These are phyloP conservation scores for Nymphalis c-album DNA, from an alignment of 2,888 invertebrate species.

Conservation along the genomic window DNA sequence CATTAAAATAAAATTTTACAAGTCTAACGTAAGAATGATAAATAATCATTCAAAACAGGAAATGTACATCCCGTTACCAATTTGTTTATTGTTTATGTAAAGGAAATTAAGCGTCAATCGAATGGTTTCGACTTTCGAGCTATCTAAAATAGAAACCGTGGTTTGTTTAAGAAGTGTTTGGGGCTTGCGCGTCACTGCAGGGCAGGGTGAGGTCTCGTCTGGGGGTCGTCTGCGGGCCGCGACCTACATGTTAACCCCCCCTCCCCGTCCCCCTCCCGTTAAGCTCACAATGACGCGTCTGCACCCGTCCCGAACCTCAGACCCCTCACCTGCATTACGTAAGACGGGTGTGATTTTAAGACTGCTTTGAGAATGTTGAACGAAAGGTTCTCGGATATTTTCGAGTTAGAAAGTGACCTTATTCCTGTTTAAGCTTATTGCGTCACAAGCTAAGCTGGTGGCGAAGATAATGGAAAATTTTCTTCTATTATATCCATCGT, in stretches of 20 bases:
- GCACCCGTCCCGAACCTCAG: constrained; percentile 41
- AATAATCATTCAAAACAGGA: background rate
- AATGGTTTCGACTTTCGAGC: background rate
- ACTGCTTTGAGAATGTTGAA: constrained; percentile 28
- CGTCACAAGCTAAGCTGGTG: background rate
- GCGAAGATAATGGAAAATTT: constrained; percentile 2
- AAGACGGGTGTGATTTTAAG: constrained; percentile 57
- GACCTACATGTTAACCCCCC: constrained; percentile 64
- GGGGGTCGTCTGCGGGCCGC: constrained; percentile 77
- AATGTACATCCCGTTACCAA: background rate
- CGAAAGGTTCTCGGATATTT: background rate
- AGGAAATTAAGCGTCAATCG: constrained; percentile 2
- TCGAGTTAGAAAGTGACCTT: constrained; percentile 7
- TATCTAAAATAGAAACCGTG: background rate
- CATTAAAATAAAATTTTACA: no score
- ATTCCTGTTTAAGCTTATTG: constrained; percentile 4
- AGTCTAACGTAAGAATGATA: background rate
- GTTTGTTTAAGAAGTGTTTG: constrained; percentile 21
- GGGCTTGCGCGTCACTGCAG: constrained; percentile 47
- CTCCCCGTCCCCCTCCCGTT: constrained; percentile 41
- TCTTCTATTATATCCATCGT: background rate
- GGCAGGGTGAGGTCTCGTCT: constrained; percentile 66
- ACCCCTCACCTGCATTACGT: constrained; percentile 66
- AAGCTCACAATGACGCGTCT: constrained; percentile 29
- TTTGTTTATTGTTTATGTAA: constrained; percentile 2